These are phyloP conservation scores for Tokudaia tokunoshimensis DNA, from an alignment of 2,797 vertebrate genomes.

Conservation along the genomic window DNA sequence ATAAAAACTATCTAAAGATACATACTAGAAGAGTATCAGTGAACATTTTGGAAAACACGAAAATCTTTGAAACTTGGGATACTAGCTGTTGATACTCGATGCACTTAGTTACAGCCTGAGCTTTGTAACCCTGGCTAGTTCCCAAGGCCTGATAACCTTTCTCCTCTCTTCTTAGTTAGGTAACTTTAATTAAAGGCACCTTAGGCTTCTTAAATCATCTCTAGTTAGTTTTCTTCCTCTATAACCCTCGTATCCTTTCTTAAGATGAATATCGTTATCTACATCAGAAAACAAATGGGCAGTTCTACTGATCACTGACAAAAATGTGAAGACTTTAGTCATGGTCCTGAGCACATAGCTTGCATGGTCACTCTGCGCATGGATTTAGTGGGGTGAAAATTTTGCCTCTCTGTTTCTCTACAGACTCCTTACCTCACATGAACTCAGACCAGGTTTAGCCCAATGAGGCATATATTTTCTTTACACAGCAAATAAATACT, in stretches of 20 bases:
- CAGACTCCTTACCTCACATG: background rate
- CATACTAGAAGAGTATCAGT: background rate
- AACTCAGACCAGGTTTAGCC: background rate
- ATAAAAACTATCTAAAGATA: slow-evolving; percentile 36
- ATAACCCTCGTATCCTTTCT: background rate
- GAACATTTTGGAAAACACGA: background rate
- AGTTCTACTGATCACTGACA: background rate
- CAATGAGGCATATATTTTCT: background rate
- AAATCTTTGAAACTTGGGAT: background rate
- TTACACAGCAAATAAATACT: background rate
- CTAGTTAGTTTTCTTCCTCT: background rate
- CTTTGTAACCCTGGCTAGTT: background rate
- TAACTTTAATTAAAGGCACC: background rate
- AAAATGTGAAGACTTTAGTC: background rate
- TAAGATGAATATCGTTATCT: background rate
- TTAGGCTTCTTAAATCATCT: background rate
- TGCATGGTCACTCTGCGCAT: background rate
- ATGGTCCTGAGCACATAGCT: background rate
- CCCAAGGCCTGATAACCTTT: background rate
- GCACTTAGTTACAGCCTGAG: background rate
- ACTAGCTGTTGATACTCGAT: background rate
- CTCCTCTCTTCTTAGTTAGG: background rate
- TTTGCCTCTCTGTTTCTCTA: background rate
- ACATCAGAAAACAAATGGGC: background rate
- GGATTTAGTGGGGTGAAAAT: slow-evolving; percentile 12